Evolutionary conservation across 2,113 vertebrate genomes (phyloP).

Genomic region (Acinonyx jubatus): DNA sequence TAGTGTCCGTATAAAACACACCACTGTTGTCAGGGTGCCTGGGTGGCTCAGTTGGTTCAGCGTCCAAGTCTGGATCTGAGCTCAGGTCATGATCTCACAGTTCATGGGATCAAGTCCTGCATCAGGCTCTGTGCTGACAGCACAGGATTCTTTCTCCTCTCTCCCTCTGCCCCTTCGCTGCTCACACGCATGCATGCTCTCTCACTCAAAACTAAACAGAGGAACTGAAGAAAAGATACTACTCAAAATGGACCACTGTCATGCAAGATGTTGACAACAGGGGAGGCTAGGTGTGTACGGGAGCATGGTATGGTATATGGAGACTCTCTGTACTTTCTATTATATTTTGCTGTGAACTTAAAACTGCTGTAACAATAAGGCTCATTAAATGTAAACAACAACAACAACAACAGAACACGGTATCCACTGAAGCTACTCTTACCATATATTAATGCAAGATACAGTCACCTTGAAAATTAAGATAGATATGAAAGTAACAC

Average conservation of each 20-base stretch:
- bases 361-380: not conserved
- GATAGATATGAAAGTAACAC: not conserved
- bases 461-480: not conserved
- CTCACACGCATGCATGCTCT: too few species aligned
- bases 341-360: not conserved
- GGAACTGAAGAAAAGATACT: too few species aligned
- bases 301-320: not conserved
- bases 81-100: too few species aligned
- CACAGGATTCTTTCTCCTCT: too few species aligned
- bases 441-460: not conserved
- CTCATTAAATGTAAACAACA: too few species aligned
- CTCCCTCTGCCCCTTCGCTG: too few species aligned
- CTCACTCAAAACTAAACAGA: too few species aligned
- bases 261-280: not conserved
- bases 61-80: too few species aligned
- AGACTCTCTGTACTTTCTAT: not conserved
- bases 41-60: too few species aligned
- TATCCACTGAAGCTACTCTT: not conserved
- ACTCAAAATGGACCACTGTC: too few species aligned
- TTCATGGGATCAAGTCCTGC: too few species aligned
- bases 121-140: too few species aligned
- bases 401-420: not conserved
- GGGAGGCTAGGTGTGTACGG: not conserved
- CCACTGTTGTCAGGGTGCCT: not conserved
- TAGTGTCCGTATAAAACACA: not conserved